Conservation (phyloP, 2,888 invertebrate genomes). For the Plusia festucae region DNA sequence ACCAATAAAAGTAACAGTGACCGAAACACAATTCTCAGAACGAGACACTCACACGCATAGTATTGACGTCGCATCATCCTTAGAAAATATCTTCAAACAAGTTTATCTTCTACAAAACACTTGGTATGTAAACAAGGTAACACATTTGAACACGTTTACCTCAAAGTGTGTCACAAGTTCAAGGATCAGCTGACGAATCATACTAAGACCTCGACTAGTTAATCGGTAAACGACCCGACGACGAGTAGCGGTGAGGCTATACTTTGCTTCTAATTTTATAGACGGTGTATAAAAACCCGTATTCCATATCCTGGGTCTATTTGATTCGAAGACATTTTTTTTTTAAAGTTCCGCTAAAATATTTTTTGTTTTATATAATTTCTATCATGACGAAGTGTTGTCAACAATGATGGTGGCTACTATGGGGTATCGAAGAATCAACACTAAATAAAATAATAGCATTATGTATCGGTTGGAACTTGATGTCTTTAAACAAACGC, state of each 20-base stretch:
- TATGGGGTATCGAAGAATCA: too few species aligned
- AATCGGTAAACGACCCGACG: constrained; percentile 60
- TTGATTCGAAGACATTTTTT: not conserved
- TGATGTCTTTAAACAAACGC: too few species aligned
- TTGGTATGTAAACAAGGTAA: constrained; percentile 22
- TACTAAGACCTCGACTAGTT: constrained; percentile 60
- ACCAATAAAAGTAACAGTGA: not conserved
- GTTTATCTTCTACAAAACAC: not conserved
- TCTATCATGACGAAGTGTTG: not conserved
- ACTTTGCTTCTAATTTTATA: constrained; percentile 24
- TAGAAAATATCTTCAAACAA: not conserved
- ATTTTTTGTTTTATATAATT: not conserved
- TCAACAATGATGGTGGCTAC: not conserved
- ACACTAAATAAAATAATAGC: too few species aligned
- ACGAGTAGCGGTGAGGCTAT: constrained; percentile 24
- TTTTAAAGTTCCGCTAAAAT: not conserved
- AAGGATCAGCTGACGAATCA: constrained; percentile 65
- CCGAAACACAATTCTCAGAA: not conserved
- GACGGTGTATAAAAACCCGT: not conserved
- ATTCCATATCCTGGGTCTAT: not conserved
- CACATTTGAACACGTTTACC: constrained; percentile 52
- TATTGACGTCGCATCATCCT: not conserved
- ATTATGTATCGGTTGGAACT: too few species aligned
- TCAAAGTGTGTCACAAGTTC: constrained; percentile 70
- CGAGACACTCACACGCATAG: not conserved